phyloP scores from a whole-genome alignment of 1,140 invertebrate genomes.

The Macrosteles quadrilineatus region DNA sequence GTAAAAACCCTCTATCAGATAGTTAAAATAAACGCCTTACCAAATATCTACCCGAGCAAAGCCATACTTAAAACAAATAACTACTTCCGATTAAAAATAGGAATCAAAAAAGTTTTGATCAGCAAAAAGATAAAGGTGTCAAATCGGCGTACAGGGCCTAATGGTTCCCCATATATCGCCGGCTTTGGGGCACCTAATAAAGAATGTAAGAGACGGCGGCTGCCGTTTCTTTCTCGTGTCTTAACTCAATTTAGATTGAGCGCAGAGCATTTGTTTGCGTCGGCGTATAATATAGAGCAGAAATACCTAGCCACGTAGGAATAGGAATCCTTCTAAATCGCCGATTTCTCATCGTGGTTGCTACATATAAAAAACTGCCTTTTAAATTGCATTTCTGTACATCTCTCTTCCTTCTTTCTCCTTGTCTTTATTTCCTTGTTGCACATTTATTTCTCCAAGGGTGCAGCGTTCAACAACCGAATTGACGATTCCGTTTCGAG shows the following conservation, averaged over 20 bases:
- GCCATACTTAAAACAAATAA: too few species aligned
- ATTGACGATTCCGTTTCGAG: slow-evolving; percentile 17
- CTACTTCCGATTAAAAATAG: too few species aligned
- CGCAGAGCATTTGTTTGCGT: slow-evolving; percentile 38
- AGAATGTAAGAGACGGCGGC: slow-evolving; percentile 24
- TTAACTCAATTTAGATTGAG: slow-evolving; percentile 43
- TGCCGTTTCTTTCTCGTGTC: slow-evolving; percentile 31
- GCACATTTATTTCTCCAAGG: slow-evolving; percentile 33
- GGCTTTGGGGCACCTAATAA: slow-evolving; percentile 29
- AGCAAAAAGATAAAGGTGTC: slow-evolving; percentile 8
- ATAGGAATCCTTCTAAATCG: slow-evolving; percentile 38
- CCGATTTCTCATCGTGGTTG: slow-evolving; percentile 38
- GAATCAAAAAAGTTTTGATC: background rate
- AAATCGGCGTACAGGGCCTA: slow-evolving; percentile 16
- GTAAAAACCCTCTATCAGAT: too few species aligned
- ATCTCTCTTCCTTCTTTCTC: slow-evolving; percentile 30
- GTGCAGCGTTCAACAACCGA: slow-evolving; percentile 29
- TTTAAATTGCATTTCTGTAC: slow-evolving; percentile 40
- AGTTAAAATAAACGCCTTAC: too few species aligned
- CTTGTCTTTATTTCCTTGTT: slow-evolving; percentile 28
- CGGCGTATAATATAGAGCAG: slow-evolving; percentile 18
- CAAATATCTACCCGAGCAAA: too few species aligned
- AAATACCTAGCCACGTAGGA: background rate
- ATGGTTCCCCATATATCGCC: slow-evolving; percentile 17
- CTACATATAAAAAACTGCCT: slow-evolving; percentile 23